Evolutionary conservation across 2,888 invertebrate genomes (phyloP), one percentile per base, ranked within the genome.

Genomic region (Polydrusus pterygomalis): DNA sequence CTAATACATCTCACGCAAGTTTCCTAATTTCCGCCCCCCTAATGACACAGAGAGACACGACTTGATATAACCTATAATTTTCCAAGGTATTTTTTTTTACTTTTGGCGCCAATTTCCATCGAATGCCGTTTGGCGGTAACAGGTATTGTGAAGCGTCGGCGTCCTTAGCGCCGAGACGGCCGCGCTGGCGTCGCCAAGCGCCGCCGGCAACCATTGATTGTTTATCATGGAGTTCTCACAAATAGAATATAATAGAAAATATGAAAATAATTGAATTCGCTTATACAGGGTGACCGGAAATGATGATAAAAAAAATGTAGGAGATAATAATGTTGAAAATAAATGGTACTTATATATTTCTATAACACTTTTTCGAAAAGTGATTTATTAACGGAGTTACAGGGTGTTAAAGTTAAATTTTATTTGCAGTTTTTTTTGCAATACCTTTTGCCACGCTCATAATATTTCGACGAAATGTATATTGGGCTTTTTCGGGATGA

Each of bases 151-250:
- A 69, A 73, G 76, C 71, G 68, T 68, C 76, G 75, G 68, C 75
- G 76, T 72, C 71, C 69, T 76, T 63, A 68, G 73, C 73, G 77
- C 63, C 77, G 77, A 58, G 73, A 77, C 73, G 77, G 77, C 74
- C 45, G 77, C 77, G 77, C 77, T 73, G 73, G 77, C 77, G 77
- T 77, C 77, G 73, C 77, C 77, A 77, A 70, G 77, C 72, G 77
- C 77, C 77, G 74, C 49, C 77, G 74, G 70, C 73, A 62, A 47
- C 69, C 75, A 75, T 71, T 75, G 75, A 75, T 75, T 75, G 62
- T 68, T 74, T 68, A 68, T 40, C 74, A 69, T 40, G 13, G 74
- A 74, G 74, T 45, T 67, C 25, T 11, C 10, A 71, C 17, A 38
- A 40, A 11, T 60, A 38, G 58, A 60, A 38, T 56, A 34, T 34